Evolutionary conservation across 1,140 invertebrate species (phyloP), one percentile per base, ranked within the genome.

Genomic region (Pomacea maculata): DNA sequence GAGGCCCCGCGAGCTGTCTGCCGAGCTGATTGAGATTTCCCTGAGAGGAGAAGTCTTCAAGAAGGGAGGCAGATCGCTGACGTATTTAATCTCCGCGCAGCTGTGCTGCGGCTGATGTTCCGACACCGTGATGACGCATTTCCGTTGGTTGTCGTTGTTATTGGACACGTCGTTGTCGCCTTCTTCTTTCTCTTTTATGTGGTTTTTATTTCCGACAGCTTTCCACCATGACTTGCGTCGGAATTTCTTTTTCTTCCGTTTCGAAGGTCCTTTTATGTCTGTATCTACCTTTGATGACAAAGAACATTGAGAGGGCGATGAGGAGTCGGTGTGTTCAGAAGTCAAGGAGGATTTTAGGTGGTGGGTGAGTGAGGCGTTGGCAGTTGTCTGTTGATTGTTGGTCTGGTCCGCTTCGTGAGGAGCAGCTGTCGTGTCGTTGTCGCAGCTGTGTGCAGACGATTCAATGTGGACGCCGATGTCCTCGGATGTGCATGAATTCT

Each of bases 401-500:
- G 34, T 45, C 1, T 45, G 34, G 34, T 45, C 57, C 57, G 57
- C 15, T 1, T 12, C 6, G 67, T 70, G 1, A 12, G 54, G 54
- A 12, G 17, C 21, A 1, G 11, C 1, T 9, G 25, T 34, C 10
- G 14, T 9, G 73, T 21, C 6, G 17, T n/a, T 45, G 17, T 65
- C 34, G n/a, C n/a, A 29, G 57, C 25, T 15, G 15, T 78, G 45
- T 55, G 77, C 21, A 3, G 52, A 45, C 4, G 45, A 55, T 6
- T 78, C 77, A 5, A 52, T 70, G 52, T 78, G 77, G 6, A 71
- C 65, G 3, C 77, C 77, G 77, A 67, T 78, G 77, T 78, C 77
- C 15, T 78, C 77, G 4, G 77, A 78, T 21, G 77, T 78, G 12
- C 77, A 29, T 5, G 64, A 70, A 25, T 78, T 75, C 25, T 90